Base-by-base conservation (phyloP, 2,113 vertebrate species). In the Cavia aperea region DNA sequence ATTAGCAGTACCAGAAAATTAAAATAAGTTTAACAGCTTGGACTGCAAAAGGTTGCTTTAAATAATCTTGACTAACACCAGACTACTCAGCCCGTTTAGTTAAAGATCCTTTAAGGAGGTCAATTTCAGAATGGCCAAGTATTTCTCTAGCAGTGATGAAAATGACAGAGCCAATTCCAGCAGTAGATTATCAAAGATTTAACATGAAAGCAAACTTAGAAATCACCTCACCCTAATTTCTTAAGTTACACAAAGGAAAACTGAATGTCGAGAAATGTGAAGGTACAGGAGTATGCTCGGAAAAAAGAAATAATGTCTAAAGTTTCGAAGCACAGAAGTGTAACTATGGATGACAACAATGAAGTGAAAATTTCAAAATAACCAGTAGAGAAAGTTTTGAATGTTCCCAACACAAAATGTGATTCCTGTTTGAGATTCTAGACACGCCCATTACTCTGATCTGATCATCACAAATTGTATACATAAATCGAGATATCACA, bases 231-330 rank as follows among this genome's bases (percentile, higher is more conserved):
- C n/a, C n/a, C 54, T 89, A 87, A 89, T 93, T 54, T 89, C 65
- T 84, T 91, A 93, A 85, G 91, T 81, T 79, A 86, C 21, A 73
- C 14, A 62, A 49, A 83, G n/a, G 85, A 91, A 94, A 95, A 94
- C 1, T 89, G 56, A 94, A 23, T 84, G 81, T 93, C 77, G 77
- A 81, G 43, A 94, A 87, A 10, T 95, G 6, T 65, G 62, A 82
- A 51, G 7, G 29, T 60, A 29, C 31, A 39, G 43, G 58, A 21
- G 10, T 60, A 5, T 4, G 26, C 51, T 46, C 7, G 33, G 23
- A 68, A 43, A 49, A 12, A 33, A 72, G 51, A 54, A 86, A 81
- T 16, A 81, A 49, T 26, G 62, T 23, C 63, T 49, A 49, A 4
- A 39, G 24, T 70, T 81, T 33, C 46, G 11, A 4, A 56, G 14